These are phyloP conservation scores for Microtus obscurus DNA, from an alignment of 2,797 vertebrate genomes.

Conservation along the genomic window DNA sequence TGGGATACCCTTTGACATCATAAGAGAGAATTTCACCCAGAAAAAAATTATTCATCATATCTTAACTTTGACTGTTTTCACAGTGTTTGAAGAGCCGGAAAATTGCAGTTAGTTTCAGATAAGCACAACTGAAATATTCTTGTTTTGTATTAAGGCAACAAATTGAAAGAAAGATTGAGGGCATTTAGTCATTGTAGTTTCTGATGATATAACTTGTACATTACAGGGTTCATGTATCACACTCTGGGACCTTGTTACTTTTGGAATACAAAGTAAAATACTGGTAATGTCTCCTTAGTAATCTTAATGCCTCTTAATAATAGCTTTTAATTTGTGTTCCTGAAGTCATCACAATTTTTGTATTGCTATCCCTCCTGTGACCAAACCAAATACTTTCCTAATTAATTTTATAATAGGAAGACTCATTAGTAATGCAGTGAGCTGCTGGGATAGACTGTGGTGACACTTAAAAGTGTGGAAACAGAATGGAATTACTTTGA, in stretches of 20 bases:
- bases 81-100: conserved; percentile 68
- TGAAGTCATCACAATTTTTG: conserved; percentile 66
- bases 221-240: neutral
- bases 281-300: conserved; percentile 45
- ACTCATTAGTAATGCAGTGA: conserved; percentile 52
- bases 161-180: conserved; percentile 66
- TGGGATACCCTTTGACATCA: conserved; percentile 29
- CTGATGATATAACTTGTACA: neutral
- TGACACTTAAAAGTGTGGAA: fast-evolving
- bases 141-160: conserved; percentile 57
- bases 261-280: conserved; percentile 29
- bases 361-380: conserved; percentile 56
- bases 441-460: conserved; percentile 63
- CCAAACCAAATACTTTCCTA: conserved; percentile 75
- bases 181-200: conserved; percentile 44
- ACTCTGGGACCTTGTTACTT: neutral
- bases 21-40: conserved; percentile 10
- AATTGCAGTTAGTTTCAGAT: conserved; percentile 79
- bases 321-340: conserved; percentile 70
- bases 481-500: neutral
- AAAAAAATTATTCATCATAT: conserved; percentile 59
- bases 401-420: conserved; percentile 82
- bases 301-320: conserved; percentile 67
- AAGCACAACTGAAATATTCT: conserved; percentile 75
- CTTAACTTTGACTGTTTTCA: conserved; percentile 62